Conservation (phyloP, 2,888 invertebrate genomes). For the Drosophila hamatofila region DNA sequence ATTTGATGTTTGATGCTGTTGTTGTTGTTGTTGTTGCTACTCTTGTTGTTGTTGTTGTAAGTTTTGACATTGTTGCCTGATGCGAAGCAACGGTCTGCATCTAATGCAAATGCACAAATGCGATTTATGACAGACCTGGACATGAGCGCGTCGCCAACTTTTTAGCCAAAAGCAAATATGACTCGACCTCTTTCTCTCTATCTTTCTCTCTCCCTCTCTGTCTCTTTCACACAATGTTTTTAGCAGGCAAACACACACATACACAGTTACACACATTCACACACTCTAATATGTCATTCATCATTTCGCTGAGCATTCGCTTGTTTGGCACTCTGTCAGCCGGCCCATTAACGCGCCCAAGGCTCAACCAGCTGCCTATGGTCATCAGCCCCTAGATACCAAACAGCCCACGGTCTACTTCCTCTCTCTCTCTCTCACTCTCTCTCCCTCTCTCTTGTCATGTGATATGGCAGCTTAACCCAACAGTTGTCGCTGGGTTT, state of each 20-base stretch:
- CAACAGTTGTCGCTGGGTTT: constrained; percentile 58
- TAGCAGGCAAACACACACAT: constrained; percentile 14
- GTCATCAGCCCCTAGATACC: neutral
- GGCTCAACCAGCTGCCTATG: constrained; percentile 23
- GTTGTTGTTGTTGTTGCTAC: constrained; percentile 1
- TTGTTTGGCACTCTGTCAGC: constrained; percentile 70
- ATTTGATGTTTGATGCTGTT: constrained; percentile 11
- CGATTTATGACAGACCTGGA: constrained; percentile 67
- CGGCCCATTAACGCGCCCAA: constrained; percentile 72
- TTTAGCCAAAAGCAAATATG: constrained; percentile 35
- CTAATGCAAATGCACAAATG: constrained; percentile 78
- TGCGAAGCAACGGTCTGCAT: constrained; percentile 66
- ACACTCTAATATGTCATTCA: constrained; percentile 52
- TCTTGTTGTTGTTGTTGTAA: constrained; percentile 18
- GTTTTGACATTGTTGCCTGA: constrained; percentile 70
- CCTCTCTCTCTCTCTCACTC: neutral
- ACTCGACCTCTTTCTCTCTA: constrained; percentile 23
- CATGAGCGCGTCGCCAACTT: neutral
- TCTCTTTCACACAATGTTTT: constrained; percentile 20
- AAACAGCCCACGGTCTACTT: neutral
- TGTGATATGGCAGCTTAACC: constrained; percentile 57
- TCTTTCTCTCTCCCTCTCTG: constrained; percentile 2
- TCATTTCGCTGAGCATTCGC: constrained; percentile 60
- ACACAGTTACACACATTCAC: constrained; percentile 1
- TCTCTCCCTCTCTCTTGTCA: constrained; percentile 25